Conservation (phyloP, 2,113 vertebrate genomes). For the Oreochromis spilurus region DNA sequence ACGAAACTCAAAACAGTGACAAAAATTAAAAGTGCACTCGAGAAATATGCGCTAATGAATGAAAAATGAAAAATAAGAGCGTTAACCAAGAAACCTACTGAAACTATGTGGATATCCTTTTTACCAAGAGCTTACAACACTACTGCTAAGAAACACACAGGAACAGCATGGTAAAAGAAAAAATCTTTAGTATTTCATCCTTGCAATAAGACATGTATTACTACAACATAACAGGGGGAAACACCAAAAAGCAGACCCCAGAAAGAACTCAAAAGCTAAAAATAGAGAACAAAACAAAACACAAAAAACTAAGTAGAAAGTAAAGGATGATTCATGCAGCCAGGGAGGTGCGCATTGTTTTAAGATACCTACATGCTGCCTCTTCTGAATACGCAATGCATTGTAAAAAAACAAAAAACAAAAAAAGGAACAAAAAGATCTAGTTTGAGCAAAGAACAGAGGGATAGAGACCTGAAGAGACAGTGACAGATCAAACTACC, state of each 20-base stretch:
- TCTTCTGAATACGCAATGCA: constrained; percentile 67
- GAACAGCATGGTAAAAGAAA: not conserved
- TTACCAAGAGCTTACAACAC: not conserved
- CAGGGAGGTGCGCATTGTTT: constrained; percentile 42
- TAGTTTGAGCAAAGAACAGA: constrained; percentile 69
- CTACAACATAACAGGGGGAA: constrained; percentile 9
- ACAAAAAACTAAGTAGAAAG: constrained; percentile 21
- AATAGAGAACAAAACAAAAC: not conserved
- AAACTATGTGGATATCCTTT: not conserved
- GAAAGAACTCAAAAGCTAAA: not conserved
- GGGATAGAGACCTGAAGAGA: constrained; percentile 62
- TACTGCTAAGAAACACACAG: constrained; percentile 16
- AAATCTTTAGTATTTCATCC: not conserved
- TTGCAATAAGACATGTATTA: not conserved
- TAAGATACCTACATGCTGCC: constrained; percentile 69
- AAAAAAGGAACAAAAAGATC: constrained; percentile 68
- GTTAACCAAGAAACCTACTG: constrained; percentile 1
- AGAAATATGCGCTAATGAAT: not conserved
- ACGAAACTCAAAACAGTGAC: not conserved
- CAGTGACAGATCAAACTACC: constrained; percentile 49
- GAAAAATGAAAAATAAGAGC: not conserved
- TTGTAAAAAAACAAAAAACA: constrained; percentile 36
- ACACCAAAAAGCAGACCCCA: constrained; percentile 11
- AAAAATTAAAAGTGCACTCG: not conserved
- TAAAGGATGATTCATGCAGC: constrained; percentile 69